These are phyloP conservation scores for Fragum sueziense DNA, from an alignment of 2,888 invertebrate genomes.

Conservation along the genomic window DNA sequence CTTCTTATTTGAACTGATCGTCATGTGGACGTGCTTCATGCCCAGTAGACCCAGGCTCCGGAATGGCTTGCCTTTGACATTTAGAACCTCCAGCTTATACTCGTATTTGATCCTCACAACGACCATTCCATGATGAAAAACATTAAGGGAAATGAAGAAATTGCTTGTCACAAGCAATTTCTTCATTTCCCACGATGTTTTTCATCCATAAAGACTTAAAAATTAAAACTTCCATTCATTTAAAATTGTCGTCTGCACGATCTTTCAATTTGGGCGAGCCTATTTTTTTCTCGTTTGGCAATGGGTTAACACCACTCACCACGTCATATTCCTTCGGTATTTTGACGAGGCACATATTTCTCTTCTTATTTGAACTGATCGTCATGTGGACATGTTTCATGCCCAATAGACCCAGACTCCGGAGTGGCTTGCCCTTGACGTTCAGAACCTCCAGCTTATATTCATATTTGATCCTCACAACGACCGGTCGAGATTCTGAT, in stretches of 20 bases:
- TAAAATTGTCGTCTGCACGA: too few relatives aligned
- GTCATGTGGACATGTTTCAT: conserved; percentile 66
- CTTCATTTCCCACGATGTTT: too few relatives aligned
- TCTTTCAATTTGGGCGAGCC: too few relatives aligned
- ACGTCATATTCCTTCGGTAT: conserved; percentile 79
- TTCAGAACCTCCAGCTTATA: conserved; percentile 68
- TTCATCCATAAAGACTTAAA: too few relatives aligned
- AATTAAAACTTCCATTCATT: too few relatives aligned
- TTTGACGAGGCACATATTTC: conserved; percentile 70
- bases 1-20: conserved; percentile 72
- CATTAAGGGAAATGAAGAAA: too few relatives aligned
- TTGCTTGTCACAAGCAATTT: too few relatives aligned
- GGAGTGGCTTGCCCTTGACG: conserved; percentile 65
- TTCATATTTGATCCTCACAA: conserved; percentile 70
- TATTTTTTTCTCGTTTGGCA: too few relatives aligned
- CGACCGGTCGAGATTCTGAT: conserved; percentile 66
- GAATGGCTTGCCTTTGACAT: conserved; percentile 65
- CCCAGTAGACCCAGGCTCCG: conserved; percentile 68
- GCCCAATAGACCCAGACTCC: conserved; percentile 67
- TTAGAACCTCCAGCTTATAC: conserved; percentile 67
- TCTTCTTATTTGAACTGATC: conserved; percentile 72
- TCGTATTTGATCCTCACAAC: conserved; percentile 71
- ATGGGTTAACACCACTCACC: too few relatives aligned
- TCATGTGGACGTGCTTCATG: conserved; percentile 64
- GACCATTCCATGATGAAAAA: too few relatives aligned